Conservation (phyloP, 2,113 vertebrate species). For the Microcebus murinus region DNA sequence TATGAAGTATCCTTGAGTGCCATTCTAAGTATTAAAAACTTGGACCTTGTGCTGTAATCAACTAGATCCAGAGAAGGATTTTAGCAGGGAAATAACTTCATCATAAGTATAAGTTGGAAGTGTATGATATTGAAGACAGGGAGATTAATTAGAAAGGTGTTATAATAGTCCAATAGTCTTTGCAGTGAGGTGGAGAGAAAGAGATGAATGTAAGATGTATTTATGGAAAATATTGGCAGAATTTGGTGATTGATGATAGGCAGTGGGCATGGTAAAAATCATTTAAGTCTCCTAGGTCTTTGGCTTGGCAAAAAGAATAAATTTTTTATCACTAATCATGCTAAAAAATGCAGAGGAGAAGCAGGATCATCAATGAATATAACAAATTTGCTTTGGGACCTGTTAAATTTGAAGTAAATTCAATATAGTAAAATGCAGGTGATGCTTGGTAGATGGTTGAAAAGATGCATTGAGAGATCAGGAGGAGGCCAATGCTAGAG, state of each 20-base stretch:
- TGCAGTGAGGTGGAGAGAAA: background rate
- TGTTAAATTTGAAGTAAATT: background rate
- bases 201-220: background rate
- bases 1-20: background rate
- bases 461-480: background rate
- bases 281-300: background rate
- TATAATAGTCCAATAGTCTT: background rate
- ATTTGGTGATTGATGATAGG: background rate
- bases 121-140: background rate
- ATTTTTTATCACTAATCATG: background rate
- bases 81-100: background rate
- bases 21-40: background rate
- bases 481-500: background rate
- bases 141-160: background rate
- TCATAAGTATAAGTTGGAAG: background rate
- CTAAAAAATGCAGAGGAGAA: background rate
- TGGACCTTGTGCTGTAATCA: constrained; percentile 2
- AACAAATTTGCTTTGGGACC: background rate
- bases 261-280: background rate
- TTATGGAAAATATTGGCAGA: background rate
- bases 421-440: background rate
- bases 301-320: background rate
- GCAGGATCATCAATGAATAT: background rate
- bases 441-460: background rate
- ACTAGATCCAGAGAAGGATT: background rate